Base-by-base conservation (phyloP, 1,140 invertebrate species). In the Ooceraea biroi region DNA sequence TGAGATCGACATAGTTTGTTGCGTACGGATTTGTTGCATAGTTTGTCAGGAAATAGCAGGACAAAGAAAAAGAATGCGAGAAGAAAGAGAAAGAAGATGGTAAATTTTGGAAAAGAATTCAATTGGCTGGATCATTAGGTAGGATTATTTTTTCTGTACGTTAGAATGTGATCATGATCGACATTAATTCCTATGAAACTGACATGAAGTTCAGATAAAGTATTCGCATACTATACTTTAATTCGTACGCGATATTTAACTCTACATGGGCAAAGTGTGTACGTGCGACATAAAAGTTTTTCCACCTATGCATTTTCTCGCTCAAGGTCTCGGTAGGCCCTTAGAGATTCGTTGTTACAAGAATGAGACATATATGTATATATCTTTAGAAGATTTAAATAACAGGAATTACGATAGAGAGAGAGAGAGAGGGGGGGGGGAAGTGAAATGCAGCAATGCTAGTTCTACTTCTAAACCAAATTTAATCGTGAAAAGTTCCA, bases 341-440 rank as follows among this genome's bases (percentile, higher is more conserved):
- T 87, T 58, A 82, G 80, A 55, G 48, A 77, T 88, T 88, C 87
- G 87, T 88, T 88, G 87, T 85, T 88, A 85, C n/a, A 80, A 88
- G 63, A 88, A 85, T 57, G 72, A 85, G 69, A 88, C 44, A n/a
- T 7, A 36, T 36, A 36, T 36, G 7, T 36, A 50, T 60, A 72
- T 58, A 78, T 55, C 22, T 17, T 44, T 63, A 73, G 44, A 55
- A 71, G 50, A 85, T 88, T 76, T 74, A 84, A 85, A 84, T 44
- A 76, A 55, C 27, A 22, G 48, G 41, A 25, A 71, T 30, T 82
- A 86, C 19, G 77, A 46, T 66, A 84, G 50, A 41, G 46, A 52
- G 10, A 78, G 12, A 63, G 30, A 63, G 52, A 82, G 17, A 65
- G 41, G 12, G 14, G 66, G 12, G 68, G 27, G 41, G 69, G 46